Evolutionary conservation across 2,888 invertebrate genomes (phyloP).

Genomic region (Apotomis betuletana): DNA sequence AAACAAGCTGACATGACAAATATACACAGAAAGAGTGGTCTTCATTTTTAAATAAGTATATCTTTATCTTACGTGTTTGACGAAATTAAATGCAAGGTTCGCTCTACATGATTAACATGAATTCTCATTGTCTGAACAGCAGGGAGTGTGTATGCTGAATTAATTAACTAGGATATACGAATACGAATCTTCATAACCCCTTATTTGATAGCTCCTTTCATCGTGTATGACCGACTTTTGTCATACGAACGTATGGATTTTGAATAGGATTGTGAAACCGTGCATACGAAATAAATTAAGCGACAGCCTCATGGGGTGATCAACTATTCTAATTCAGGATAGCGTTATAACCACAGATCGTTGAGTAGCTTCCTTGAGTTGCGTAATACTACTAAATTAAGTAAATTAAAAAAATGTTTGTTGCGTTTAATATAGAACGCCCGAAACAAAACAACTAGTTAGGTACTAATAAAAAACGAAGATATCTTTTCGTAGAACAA

Average conservation of each 20-base stretch:
- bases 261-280: slow-evolving; percentile 6
- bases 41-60: too few species aligned
- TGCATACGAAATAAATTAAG: neutral
- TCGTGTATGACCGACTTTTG: slow-evolving; percentile 7
- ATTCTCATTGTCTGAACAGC: slow-evolving; percentile 6
- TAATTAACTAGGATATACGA: slow-evolving; percentile 21
- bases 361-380: neutral
- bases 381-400: too few species aligned
- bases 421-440: too few species aligned
- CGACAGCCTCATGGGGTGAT: neutral
- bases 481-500: too few species aligned
- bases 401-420: too few species aligned
- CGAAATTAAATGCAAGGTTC: neutral
- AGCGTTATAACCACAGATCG: neutral
- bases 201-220: slow-evolving; percentile 8
- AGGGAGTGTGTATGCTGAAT: slow-evolving; percentile 10
- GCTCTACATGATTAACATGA: slow-evolving; percentile 8
- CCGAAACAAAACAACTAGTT: too few species aligned
- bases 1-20: too few species aligned
- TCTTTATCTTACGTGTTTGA: neutral
- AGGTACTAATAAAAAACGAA: too few species aligned
- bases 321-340: neutral
- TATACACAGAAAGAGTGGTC: too few species aligned
- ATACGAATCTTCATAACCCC: slow-evolving; percentile 9
- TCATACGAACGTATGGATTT: neutral